Evolutionary conservation across 1,140 invertebrate species (phyloP).

Genomic region (Dinoponera quadriceps): DNA sequence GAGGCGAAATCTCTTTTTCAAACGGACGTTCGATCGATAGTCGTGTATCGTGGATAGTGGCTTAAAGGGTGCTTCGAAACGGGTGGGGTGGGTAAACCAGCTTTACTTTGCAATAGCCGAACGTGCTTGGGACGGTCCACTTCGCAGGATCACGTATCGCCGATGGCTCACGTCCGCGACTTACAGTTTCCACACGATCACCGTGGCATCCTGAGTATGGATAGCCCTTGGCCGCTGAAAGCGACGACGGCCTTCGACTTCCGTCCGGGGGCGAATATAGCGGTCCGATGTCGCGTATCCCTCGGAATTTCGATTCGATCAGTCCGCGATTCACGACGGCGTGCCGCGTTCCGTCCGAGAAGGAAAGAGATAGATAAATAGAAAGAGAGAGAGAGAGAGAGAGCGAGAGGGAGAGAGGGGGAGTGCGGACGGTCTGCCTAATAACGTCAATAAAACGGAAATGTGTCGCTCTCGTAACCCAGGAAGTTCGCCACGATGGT

Average conservation of each 20-base stretch:
- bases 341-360: background rate
- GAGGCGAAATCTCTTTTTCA: conserved; percentile 46
- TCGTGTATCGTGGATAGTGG: conserved; percentile 50
- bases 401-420: background rate
- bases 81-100: conserved; percentile 50
- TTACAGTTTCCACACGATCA: conserved; percentile 74
- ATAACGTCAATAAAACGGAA: conserved; percentile 34
- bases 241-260: conserved; percentile 55
- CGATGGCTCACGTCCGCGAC: conserved; percentile 73
- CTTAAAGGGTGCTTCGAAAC: conserved; percentile 42
- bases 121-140: conserved; percentile 55
- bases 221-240: conserved; percentile 53
- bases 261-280: conserved; percentile 14
- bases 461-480: conserved; percentile 19
- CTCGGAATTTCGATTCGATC: conserved; percentile 56
- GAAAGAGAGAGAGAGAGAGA: background rate
- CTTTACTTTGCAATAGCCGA: conserved; percentile 56
- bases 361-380: too few relatives aligned
- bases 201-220: conserved; percentile 41
- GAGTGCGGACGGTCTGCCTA: background rate
- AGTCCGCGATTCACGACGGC: conserved; percentile 35
- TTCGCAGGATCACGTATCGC: conserved; percentile 72
- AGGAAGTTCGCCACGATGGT: conserved; percentile 12
- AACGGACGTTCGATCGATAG: conserved; percentile 36
- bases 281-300: conserved; percentile 39